A percentile compares a stretch with the other conserved stretches of the same genome.
Evolutionary conservation across 2,888 invertebrate genomes (phyloP).

Genomic region (Mechanitis messenoides): DNA sequence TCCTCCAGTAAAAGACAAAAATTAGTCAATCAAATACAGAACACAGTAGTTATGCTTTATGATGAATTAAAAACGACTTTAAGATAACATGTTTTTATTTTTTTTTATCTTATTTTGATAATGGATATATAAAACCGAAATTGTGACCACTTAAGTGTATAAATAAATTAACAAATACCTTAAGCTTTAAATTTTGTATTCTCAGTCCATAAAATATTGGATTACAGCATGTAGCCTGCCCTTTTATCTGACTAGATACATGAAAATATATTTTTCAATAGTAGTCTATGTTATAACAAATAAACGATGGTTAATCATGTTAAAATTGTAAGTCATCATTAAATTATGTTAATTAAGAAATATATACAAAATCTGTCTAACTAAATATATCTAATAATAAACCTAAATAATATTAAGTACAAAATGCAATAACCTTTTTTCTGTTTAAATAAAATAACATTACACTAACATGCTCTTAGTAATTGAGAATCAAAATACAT

Average conservation of each 20-base stretch:
- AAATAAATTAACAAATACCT: neutral
- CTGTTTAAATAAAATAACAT: too few species aligned
- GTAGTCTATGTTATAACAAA: neutral
- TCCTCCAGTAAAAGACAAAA: constrained; percentile 63
- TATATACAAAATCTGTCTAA: neutral
- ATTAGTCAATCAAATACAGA: constrained; percentile 35
- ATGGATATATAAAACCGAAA: constrained; percentile 1
- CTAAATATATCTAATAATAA: neutral
- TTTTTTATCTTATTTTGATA: neutral
- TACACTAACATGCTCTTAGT: too few species aligned
- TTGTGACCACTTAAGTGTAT: constrained; percentile 6
- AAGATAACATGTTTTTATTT: neutral
- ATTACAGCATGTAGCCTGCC: neutral
- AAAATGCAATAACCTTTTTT: neutral
- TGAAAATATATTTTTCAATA: neutral
- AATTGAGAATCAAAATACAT: too few species aligned
- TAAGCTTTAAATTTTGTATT: neutral
- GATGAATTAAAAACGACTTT: neutral
- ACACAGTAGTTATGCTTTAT: neutral
- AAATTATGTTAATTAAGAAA: neutral
- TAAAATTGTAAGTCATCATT: neutral
- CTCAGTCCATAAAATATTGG: constrained; percentile 3
- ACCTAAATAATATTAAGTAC: neutral
- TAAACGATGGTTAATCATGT: constrained; percentile 1
- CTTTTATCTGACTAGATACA: constrained; percentile 25